phyloP scores from a whole-genome alignment of 2,113 vertebrate genomes.

The Myanophis thanlyinensis region DNA sequence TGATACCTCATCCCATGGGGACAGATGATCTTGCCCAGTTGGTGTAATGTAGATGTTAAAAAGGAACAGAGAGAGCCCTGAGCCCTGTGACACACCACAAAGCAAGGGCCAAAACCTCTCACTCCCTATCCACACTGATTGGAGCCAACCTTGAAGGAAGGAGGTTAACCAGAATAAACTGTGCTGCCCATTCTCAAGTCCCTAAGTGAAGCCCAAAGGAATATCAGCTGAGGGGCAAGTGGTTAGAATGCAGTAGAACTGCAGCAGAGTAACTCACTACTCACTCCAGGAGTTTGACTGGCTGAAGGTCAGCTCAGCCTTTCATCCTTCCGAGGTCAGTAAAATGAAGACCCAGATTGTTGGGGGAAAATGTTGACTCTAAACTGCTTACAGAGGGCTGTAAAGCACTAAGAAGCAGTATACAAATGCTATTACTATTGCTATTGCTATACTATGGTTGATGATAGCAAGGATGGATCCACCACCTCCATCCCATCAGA shows the following conservation, averaged over 20 bases:
- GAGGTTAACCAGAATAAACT: background rate
- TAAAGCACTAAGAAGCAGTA: no score
- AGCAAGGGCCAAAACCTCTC: background rate
- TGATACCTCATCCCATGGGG: background rate
- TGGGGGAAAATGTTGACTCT: no score
- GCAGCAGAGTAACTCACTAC: no score
- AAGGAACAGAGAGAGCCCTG: background rate
- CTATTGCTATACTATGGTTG: background rate
- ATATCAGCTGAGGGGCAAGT: background rate
- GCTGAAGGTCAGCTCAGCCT: no score
- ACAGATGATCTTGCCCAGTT: background rate
- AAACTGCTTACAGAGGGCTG: no score
- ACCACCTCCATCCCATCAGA: background rate
- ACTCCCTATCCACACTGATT: background rate
- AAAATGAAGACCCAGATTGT: no score
- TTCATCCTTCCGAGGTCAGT: no score
- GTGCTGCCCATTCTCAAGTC: background rate
- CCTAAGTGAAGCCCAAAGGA: background rate
- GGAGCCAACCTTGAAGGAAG: background rate
- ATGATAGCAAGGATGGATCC: background rate
- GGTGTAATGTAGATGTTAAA: background rate
- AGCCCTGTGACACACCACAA: background rate
- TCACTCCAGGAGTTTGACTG: no score
- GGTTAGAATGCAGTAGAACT: no score
- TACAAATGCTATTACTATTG: no score